Evolutionary conservation across 2,888 invertebrate species (phyloP), one percentile per base, ranked within the genome.

Genomic region (Meganola albula): DNA sequence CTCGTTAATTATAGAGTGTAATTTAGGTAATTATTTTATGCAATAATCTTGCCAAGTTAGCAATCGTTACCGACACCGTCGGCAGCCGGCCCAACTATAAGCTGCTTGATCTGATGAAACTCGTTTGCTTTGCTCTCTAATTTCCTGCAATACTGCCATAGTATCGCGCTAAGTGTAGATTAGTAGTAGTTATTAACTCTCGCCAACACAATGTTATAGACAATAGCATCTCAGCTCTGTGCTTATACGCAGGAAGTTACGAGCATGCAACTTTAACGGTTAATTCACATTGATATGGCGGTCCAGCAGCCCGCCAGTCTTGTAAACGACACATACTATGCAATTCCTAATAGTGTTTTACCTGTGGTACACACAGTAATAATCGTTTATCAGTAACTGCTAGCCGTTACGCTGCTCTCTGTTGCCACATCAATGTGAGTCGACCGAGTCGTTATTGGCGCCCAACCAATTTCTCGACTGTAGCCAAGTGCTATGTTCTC

Each of bases 91-190:
- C 61, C 51, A 60, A 52, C 52, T 38, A 26, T 52, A 67, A 74
- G 77, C 76, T 80, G 80, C 75, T 80, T 77, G 75, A 75, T 75
- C 43, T 38, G 48, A 56, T 56, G 64, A 66, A 69, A 70, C 71
- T 72, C 65, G 63, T 67, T 70, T 76, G 67, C 66, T 68, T 48
- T 63, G 74, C 74, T 75, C 69, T 74, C 72, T 74, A 65, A 73
- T 74, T 75, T 77, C 74, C 72, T 72, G 72, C 74, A 67, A 58
- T 66, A 78, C 77, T 76, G 78, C 75, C 78, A 77, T 78, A 70
- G 54, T 58, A 58, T 74, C 73, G 59, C 58, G 38, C 55, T 69
- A 67, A 69, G 58, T 55, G 50, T 77, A 72, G 64, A 53, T 74
- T 74, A 71, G 63, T 66, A 65, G 48, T 52, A 41, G 16, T 5